These are phyloP conservation scores for Pseudochirops cupreus DNA, from an alignment of 2,797 vertebrate species.

Conservation along the genomic window DNA sequence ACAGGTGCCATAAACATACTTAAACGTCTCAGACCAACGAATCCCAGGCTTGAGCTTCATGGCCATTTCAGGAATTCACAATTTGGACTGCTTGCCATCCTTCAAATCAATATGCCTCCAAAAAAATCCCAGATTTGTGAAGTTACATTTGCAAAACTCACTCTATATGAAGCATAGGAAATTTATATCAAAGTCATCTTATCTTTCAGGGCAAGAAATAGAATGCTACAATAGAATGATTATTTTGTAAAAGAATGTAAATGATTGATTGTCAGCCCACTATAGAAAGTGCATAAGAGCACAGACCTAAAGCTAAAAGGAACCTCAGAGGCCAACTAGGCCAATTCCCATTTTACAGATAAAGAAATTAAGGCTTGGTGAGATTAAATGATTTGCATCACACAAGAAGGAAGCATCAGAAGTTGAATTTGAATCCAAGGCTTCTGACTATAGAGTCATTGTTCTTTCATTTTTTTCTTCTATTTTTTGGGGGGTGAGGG, in stretches of 20 bases:
- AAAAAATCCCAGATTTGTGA: constrained; percentile 19
- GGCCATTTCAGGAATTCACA: not conserved
- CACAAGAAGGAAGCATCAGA: not conserved
- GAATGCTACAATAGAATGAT: not conserved
- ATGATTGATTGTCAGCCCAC: not conserved
- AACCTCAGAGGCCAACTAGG: not conserved
- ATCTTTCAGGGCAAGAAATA: not conserved
- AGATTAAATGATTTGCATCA: not conserved
- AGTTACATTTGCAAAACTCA: not conserved
- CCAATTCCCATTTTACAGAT: not conserved
- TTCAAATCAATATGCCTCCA: not conserved
- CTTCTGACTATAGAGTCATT: not conserved
- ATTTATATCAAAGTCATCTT: not conserved
- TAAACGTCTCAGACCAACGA: not conserved
- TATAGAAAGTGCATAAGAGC: not conserved
- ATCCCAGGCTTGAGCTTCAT: not conserved
- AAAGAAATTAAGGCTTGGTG: not conserved
- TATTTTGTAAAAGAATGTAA: constrained; percentile 15
- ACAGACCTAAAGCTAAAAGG: not conserved
- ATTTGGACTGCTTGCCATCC: not conserved
- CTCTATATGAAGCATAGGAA: not conserved
- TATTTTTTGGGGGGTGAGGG: not conserved
- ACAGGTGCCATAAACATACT: not conserved
- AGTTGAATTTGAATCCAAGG: not conserved
- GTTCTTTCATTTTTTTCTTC: not conserved